A percentile compares a stretch with the other conserved stretches of the same genome.
phyloP scores from a whole-genome alignment of 1,140 invertebrate genomes.

The Adoxophyes honmai region DNA sequence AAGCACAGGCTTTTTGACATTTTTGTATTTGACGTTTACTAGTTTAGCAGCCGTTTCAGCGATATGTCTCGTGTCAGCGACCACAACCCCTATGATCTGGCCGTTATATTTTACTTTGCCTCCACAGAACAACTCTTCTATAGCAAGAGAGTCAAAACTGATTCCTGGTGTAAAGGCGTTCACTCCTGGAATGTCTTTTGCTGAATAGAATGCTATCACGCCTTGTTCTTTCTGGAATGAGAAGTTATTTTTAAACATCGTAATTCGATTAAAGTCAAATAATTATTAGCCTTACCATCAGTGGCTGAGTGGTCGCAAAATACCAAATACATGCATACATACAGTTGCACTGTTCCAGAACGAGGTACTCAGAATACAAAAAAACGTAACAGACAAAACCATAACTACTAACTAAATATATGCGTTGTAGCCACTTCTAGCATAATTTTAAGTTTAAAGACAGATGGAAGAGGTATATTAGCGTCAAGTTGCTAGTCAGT shows the following conservation, averaged over 20 bases:
- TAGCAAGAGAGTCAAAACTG: constrained; percentile 25
- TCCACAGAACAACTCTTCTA: constrained; percentile 75
- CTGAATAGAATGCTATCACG: constrained; percentile 83
- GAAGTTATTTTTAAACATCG: not conserved
- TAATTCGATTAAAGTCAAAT: not conserved
- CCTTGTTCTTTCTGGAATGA: constrained; percentile 79
- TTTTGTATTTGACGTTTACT: constrained; percentile 81
- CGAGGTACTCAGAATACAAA: too few species aligned
- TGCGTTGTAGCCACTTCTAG: too few species aligned
- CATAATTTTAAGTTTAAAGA: too few species aligned
- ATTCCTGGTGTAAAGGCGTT: constrained; percentile 76
- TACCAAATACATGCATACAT: not conserved
- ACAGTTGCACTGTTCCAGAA: too few species aligned
- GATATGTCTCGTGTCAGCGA: constrained; percentile 79
- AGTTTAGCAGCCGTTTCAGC: constrained; percentile 81
- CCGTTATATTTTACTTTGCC: constrained; percentile 79
- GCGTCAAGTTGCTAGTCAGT: too few species aligned
- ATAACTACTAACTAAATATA: too few species aligned
- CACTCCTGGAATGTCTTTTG: constrained; percentile 85
- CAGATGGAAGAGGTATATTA: too few species aligned
- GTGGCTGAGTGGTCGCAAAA: not conserved
- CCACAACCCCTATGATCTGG: constrained; percentile 85
- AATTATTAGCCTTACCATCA: not conserved
- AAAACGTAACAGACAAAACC: too few species aligned
- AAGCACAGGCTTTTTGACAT: constrained; percentile 36